A percentile compares a stretch with the other conserved stretches of the same genome.
Evolutionary conservation across 2,888 invertebrate species (phyloP).

Genomic region (Habrosyne pyritoides): DNA sequence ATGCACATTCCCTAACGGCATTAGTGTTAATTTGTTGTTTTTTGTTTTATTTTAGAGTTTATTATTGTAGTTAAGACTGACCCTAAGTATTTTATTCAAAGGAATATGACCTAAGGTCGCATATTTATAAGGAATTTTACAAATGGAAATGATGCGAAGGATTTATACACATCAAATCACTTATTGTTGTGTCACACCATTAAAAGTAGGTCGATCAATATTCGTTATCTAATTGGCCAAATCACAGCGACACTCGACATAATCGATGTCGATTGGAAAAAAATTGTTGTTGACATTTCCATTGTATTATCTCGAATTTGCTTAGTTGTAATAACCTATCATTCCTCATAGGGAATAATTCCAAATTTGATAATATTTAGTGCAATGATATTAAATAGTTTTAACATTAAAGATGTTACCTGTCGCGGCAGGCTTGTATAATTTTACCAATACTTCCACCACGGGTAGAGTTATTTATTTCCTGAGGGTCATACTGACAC

Average conservation of each 20-base stretch:
- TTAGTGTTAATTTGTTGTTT: conserved; percentile 77
- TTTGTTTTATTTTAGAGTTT: conserved; percentile 74
- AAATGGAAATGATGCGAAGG: conserved; percentile 28
- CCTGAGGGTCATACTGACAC: conserved; percentile 25
- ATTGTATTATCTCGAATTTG: conserved; percentile 72
- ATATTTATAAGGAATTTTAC: conserved; percentile 28
- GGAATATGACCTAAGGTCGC: conserved; percentile 57
- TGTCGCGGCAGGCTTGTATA: conserved; percentile 37
- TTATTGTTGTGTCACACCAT: neutral
- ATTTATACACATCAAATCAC: conserved; percentile 18
- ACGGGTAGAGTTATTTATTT: conserved; percentile 13
- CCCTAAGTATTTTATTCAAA: conserved; percentile 71
- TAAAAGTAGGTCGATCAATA: neutral
- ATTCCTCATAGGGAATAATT: conserved; percentile 78
- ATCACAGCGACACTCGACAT: neutral
- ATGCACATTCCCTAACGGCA: conserved; percentile 81
- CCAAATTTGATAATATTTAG: conserved; percentile 75
- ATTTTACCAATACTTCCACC: conserved; percentile 20
- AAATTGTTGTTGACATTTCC: conserved; percentile 32
- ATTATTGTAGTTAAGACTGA: conserved; percentile 80
- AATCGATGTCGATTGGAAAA: neutral
- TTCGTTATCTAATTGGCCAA: neutral
- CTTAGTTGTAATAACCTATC: conserved; percentile 71
- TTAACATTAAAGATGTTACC: conserved; percentile 20
- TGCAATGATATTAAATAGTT: conserved; percentile 78